phyloP scores from a whole-genome alignment of 2,113 vertebrate genomes.

The Heliornis fulica region DNA sequence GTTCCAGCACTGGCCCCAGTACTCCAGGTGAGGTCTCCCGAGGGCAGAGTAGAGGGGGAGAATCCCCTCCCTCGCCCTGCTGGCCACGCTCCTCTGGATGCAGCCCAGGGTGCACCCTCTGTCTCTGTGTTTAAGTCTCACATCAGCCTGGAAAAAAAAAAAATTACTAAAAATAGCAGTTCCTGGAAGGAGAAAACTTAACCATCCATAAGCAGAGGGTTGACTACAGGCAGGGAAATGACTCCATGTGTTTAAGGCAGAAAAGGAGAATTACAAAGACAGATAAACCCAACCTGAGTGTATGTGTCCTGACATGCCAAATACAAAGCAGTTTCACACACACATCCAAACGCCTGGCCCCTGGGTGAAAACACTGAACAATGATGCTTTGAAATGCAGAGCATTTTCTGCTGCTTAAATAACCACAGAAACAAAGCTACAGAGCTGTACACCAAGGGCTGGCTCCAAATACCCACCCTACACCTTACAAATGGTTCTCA shows the following conservation, averaged over 20 bases:
- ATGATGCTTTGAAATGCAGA: background rate
- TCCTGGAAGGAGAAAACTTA: background rate
- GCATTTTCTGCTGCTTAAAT: background rate
- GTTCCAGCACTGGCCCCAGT: too few relatives aligned
- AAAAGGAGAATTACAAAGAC: background rate
- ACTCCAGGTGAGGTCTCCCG: too few relatives aligned
- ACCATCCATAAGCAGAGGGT: background rate
- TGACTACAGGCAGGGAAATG: background rate
- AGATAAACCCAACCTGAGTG: background rate
- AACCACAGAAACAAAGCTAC: background rate
- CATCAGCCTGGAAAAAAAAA: background rate
- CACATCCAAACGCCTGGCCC: background rate
- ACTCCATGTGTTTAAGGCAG: background rate
- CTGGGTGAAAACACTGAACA: background rate
- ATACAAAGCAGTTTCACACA: background rate
- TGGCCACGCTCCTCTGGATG: too few relatives aligned
- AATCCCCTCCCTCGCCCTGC: too few relatives aligned
- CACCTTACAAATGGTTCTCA: background rate
- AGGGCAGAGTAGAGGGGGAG: too few relatives aligned
- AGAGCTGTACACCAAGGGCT: background rate
- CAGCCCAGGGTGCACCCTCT: too few relatives aligned
- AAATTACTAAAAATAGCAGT: background rate
- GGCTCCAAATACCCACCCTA: rapidly evolving
- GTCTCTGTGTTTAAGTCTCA: background rate
- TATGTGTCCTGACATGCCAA: background rate